Evolutionary conservation across 2,113 vertebrate species (phyloP).

Genomic region (Embiotoca jacksoni): DNA sequence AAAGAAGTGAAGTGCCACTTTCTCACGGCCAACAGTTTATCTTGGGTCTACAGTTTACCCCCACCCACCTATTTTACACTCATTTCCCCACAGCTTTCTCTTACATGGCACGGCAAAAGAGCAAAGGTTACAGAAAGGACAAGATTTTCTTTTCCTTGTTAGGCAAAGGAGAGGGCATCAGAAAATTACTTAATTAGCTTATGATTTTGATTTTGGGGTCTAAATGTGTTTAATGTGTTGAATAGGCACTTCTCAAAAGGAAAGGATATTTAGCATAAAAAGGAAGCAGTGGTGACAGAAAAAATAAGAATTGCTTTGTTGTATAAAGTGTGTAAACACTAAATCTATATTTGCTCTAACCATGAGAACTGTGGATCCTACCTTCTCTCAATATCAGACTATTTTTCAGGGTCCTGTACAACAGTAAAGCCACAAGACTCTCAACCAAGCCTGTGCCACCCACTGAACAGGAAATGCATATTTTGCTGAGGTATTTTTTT

Average conservation of each 20-base stretch:
- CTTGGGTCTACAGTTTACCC: constrained; percentile 38
- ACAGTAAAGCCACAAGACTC: constrained; percentile 39
- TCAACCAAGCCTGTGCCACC: constrained; percentile 41
- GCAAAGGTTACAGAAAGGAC: constrained; percentile 34
- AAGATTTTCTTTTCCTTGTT: constrained; percentile 24
- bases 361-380: constrained; percentile 45
- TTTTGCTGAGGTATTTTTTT: constrained; percentile 55
- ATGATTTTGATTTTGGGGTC: background rate
- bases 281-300: background rate
- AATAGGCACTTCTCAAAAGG: background rate
- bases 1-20: constrained; percentile 63
- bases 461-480: constrained; percentile 69
- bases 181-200: background rate
- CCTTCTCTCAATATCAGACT: constrained; percentile 21
- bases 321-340: background rate
- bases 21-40: constrained; percentile 76
- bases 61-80: constrained; percentile 53
- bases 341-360: constrained; percentile 1
- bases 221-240: background rate
- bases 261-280: background rate
- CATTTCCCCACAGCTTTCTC: constrained; percentile 39
- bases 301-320: background rate
- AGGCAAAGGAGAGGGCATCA: background rate
- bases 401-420: constrained; percentile 10
- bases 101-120: constrained; percentile 29